Evolutionary conservation across 2,888 invertebrate genomes (phyloP).

Genomic region (Horisme vitalbata): DNA sequence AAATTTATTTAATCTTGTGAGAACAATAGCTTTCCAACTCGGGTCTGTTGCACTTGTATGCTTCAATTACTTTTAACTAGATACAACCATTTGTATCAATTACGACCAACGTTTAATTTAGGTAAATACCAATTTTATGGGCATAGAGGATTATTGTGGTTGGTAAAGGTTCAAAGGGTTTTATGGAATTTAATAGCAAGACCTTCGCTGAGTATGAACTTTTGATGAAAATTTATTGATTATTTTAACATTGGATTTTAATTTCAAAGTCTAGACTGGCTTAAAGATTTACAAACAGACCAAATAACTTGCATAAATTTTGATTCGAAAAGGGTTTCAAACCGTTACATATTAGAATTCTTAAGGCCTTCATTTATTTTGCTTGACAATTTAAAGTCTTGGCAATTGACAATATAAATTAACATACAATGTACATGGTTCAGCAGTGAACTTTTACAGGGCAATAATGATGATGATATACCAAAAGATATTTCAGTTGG

Average conservation of each 20-base stretch:
- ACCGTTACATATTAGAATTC: too few species aligned
- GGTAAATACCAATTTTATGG: constrained; percentile 80
- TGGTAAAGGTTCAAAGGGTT: constrained; percentile 59
- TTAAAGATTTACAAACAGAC: too few species aligned
- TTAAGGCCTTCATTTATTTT: too few species aligned
- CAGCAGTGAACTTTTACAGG: too few species aligned
- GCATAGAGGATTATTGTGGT: constrained; percentile 65
- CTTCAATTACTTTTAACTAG: constrained; percentile 76
- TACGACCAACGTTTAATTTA: constrained; percentile 72
- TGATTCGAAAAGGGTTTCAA: too few species aligned
- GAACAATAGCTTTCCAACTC: constrained; percentile 43
- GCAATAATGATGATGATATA: too few species aligned
- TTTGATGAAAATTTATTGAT: constrained; percentile 66
- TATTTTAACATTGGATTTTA: constrained; percentile 23
- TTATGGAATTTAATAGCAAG: constrained; percentile 66
- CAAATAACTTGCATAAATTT: too few species aligned
- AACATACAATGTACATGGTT: too few species aligned
- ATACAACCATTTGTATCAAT: constrained; percentile 80
- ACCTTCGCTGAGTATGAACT: constrained; percentile 45
- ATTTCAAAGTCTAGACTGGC: constrained; percentile 16
- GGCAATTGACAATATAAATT: too few species aligned
- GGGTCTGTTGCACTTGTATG: constrained; percentile 54
- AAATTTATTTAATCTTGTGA: constrained; percentile 40
- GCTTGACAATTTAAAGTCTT: too few species aligned
- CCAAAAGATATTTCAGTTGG: neutral